Conservation (phyloP, 2,888 invertebrate species). For the Andrena haemorrhoa region DNA sequence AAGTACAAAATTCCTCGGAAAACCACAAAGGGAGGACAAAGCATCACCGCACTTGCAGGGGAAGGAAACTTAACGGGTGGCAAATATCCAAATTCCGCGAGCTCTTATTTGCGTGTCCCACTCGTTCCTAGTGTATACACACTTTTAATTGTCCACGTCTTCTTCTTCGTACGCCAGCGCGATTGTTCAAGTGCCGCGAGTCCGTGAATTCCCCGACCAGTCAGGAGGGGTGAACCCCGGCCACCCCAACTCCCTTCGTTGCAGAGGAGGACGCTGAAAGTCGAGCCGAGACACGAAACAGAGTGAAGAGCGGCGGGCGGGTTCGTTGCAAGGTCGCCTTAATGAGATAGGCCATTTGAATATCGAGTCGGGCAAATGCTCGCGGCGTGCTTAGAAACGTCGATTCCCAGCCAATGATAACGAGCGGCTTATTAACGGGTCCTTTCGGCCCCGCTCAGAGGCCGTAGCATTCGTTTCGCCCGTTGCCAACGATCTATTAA, state of each 20-base stretch:
- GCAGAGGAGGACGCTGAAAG: background rate
- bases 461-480: background rate
- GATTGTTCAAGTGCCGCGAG: slow-evolving; percentile 1
- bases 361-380: background rate
- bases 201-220: background rate
- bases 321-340: background rate
- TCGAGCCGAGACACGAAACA: background rate
- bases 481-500: slow-evolving; percentile 11
- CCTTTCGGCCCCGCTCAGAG: background rate
- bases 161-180: background rate
- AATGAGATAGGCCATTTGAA: slow-evolving; percentile 15
- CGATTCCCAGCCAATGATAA: background rate
- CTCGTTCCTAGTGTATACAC: background rate
- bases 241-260: background rate
- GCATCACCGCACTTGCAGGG: background rate
- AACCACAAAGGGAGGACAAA: background rate
- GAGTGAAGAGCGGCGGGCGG: background rate
- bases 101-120: slow-evolving; percentile 16
- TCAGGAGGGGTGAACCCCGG: background rate
- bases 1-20: background rate
- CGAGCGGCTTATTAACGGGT: slow-evolving; percentile 12
- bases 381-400: background rate
- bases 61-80: background rate
- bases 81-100: slow-evolving; percentile 27
- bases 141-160: slow-evolving; percentile 18